A percentile compares a stretch with the other conserved stretches of the same genome.
Evolutionary conservation across 2,113 vertebrate genomes (phyloP).

Genomic region (Halcyon malimbica): DNA sequence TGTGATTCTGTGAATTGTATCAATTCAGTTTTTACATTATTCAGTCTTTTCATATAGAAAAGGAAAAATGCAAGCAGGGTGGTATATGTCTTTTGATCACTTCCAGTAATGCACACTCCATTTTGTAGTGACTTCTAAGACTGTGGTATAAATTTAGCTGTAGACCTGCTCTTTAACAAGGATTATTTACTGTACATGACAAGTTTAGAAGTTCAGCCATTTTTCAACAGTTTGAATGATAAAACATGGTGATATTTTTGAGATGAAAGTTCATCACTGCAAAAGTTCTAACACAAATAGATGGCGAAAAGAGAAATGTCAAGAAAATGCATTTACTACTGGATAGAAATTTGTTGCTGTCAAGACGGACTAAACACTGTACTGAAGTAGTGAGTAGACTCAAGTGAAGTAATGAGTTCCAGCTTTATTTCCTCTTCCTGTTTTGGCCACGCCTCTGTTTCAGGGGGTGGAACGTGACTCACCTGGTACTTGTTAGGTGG

Average conservation of each 20-base stretch:
- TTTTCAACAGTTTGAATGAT: neutral
- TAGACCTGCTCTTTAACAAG: neutral
- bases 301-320: neutral
- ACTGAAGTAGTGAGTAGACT: no score
- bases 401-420: no score
- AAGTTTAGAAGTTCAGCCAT: neutral
- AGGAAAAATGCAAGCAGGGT: neutral
- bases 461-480: no score
- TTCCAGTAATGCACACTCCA: neutral
- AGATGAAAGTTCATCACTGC: neutral
- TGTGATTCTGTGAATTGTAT: neutral
- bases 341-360: neutral
- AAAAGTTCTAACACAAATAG: neutral
- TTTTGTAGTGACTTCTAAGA: neutral
- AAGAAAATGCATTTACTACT: neutral
- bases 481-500: no score
- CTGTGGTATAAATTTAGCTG: neutral
- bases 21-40: neutral
- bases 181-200: neutral
- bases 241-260: neutral
- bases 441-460: no score
- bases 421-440: no score
- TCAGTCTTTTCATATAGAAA: neutral
- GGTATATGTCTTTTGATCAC: neutral
- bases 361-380: no score